These are phyloP conservation scores for Karalla daura DNA, from an alignment of 2,797 vertebrate species.

Conservation along the genomic window DNA sequence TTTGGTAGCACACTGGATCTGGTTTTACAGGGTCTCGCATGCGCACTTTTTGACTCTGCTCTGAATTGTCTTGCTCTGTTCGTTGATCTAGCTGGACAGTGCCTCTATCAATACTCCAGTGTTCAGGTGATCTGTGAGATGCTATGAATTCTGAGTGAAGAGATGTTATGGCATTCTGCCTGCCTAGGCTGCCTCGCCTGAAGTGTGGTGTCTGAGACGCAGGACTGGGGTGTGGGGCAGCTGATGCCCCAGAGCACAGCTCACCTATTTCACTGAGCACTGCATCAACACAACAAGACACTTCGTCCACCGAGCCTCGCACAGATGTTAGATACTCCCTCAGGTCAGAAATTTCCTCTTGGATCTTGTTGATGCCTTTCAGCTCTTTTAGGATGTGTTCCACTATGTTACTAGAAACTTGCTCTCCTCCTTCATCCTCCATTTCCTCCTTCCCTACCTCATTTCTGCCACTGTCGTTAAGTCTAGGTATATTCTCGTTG, in stretches of 20 bases:
- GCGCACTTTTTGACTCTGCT: conserved; percentile 41
- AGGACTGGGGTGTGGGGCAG: conserved; percentile 57
- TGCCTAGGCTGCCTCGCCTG: conserved; percentile 71
- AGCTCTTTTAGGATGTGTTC: conserved; percentile 87
- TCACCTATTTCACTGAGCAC: conserved; percentile 86
- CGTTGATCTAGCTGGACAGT: conserved; percentile 28
- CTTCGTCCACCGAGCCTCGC: conserved; percentile 86
- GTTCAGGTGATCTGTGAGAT: conserved; percentile 37
- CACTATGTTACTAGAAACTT: conserved; percentile 78
- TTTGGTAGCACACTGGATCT: conserved; percentile 66
- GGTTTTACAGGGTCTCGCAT: conserved; percentile 29
- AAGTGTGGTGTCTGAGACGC: conserved; percentile 49
- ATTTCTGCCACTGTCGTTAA: conserved; percentile 58
- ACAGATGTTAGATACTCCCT: conserved; percentile 85
- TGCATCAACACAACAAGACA: conserved; percentile 86
- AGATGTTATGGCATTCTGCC: conserved; percentile 71
- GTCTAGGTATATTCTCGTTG: conserved; percentile 55
- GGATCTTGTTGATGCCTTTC: conserved; percentile 87
- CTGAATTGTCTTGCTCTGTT: conserved; percentile 31
- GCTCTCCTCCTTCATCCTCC: conserved; percentile 51
- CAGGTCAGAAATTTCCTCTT: conserved; percentile 86
- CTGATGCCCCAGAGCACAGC: conserved; percentile 77
- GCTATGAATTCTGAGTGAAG: conserved; percentile 62
- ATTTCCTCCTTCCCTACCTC: conserved; percentile 48
- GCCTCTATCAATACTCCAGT: conserved; percentile 37